Conservation (phyloP, 64 coral and sea anemone genomes). For the Stylophora pistillata region DNA sequence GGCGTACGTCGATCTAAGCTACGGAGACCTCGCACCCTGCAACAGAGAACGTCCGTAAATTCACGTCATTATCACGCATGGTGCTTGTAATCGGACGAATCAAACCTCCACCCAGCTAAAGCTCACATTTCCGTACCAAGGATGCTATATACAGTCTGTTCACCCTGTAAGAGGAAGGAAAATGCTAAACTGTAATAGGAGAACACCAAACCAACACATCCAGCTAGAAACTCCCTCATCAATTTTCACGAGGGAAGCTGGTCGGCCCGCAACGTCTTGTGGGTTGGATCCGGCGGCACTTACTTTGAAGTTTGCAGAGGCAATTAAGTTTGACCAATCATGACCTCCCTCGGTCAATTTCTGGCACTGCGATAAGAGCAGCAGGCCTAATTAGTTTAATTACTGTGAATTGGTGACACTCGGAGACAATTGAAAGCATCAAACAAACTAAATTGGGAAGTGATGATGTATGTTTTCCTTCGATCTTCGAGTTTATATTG, state of each 20-base stretch:
- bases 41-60: constrained; percentile 33
- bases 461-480: constrained; percentile 84
- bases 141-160: constrained; percentile 61
- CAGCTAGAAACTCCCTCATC: constrained; percentile 80
- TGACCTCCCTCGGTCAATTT: constrained; percentile 66
- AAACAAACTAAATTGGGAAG: constrained; percentile 90
- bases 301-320: constrained; percentile 78
- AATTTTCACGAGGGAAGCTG: constrained; percentile 83
- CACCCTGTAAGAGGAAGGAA: constrained; percentile 70
- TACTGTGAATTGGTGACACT: constrained; percentile 99
- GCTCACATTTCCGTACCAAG: constrained; percentile 55
- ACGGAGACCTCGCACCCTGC: constrained; percentile 31
- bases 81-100: background rate
- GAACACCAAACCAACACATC: constrained; percentile 85
- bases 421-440: constrained; percentile 95
- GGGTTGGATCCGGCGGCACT: constrained; percentile 66
- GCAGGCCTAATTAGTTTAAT: constrained; percentile 96
- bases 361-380: constrained; percentile 92
- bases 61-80: constrained; percentile 25
- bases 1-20: constrained; percentile 24
- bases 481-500: constrained; percentile 33
- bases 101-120: constrained; percentile 46
- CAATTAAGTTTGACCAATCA: constrained; percentile 65
- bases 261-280: constrained; percentile 70
- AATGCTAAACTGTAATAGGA: constrained; percentile 98